Base-by-base conservation (phyloP, 2,113 vertebrate species). In the Kryptolebias marmoratus region DNA sequence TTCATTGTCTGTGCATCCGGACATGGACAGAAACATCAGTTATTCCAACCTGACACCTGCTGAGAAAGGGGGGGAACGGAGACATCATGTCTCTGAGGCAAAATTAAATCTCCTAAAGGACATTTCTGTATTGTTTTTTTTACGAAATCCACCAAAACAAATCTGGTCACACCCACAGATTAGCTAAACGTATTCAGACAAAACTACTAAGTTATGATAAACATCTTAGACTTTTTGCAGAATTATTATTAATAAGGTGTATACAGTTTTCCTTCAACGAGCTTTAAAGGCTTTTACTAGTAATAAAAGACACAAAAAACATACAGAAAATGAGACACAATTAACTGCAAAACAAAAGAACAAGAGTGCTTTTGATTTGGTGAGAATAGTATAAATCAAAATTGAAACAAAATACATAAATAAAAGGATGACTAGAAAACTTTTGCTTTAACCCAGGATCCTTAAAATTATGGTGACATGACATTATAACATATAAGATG, bases 1-100 rank as follows among this genome's bases (percentile, higher is more conserved):
- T 75, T 77, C 31, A 55, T 48, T 14, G 65, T 62, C 73, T 76
- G 48, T 44, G 16, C 47, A 53, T 71, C 22, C 28, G n/a, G 66
- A 39, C 36, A 58, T 36, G 64, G 74, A 68, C 80, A 73, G 67
- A 52, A 56, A 18, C 68, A 69, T 86, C 56, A 80, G 70, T 78
- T 78, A 72, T 36, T 71, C 49, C 48, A 64, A 11, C 14, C 49
- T 48, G 55, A 71, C 60, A 64, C 31, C n/a, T 59, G 58, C 57
- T 6, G 12, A 44, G 48, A 12, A 44, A 56, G 32, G 52, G 10
- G 36, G 1, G 18, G 64, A 30, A 64, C 22, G 22, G 18, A 36
- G 57, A 79, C 56, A 27, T 32, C 27, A 53, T 28, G 18, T 52
- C 14, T 53, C 49, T 16, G 9, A 71, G 30, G 15, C 42, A 61